Base-by-base conservation (phyloP, 2,888 invertebrate genomes). In the Masnerella sp. region DNA sequence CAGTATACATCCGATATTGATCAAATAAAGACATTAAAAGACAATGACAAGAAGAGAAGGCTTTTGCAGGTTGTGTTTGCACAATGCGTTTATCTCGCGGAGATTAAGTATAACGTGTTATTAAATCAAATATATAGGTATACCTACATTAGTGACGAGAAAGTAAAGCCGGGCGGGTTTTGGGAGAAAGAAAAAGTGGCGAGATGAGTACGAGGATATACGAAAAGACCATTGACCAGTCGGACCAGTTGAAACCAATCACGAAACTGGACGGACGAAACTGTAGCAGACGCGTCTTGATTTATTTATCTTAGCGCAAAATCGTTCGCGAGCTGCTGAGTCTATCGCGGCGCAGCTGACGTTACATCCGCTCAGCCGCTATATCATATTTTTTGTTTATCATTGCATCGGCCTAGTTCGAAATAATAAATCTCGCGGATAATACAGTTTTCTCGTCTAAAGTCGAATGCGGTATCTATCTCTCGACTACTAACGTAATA, bases 141-240 rank as follows among this genome's bases (percentile, higher is more conserved):
- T 52, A 51, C 22, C 22, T 28, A 22, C 34, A 20, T n/a, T n/a
- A n/a, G n/a, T n/a, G n/a, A n/a, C 1, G 43, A 42, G 51, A 52
- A 51, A 51, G 59, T 43, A 54, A 43, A 3, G 51, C 25, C 47
- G 15, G 22, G 5, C 36, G 51, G 14, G 52, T 47, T 56, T 56
- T 12, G 30, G 56, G 25, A n/a, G 40, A 68, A 64, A 40, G 52
- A 61, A 61, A 49, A 15, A 58, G 36, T 58, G 0, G 30, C 17
- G 45, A 42, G 68, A 68, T 68, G 43, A 45, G 52, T 70, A n/a
- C 61, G 52, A 54, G 2, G 52, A 51, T 61, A n/a, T n/a, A 73
- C 73, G 72, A 70, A 74, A 80, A 80, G 79, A 79, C 79, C 78
- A 78, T 80, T 79, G 80, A 80, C 80, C 81, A 79, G 78, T 74